Evolutionary conservation across 1,140 invertebrate genomes (phyloP), one percentile per base, ranked within the genome.

Genomic region (Aphidius gifuensis): DNA sequence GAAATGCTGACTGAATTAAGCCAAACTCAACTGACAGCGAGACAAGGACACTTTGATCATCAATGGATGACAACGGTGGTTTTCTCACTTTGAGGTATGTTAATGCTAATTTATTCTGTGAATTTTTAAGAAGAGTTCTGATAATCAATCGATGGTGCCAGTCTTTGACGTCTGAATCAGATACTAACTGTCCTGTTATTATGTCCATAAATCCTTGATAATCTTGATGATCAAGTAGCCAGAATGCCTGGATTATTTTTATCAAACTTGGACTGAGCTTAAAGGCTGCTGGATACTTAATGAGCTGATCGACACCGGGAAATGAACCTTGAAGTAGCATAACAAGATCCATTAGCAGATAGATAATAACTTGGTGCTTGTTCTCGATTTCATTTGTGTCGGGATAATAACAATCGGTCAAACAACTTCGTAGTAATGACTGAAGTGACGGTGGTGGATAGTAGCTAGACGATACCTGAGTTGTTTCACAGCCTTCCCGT

Each of bases 401-500:
- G 0, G 46, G n/a, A 5, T 70, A 58, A 48, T 75, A 51, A 46
- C 75, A 78, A 49, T 87, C 86, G 2, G 88, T 75, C 9, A 96
- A 75, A 75, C 92, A 93, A 6, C 88, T 84, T 32, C 87, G 82
- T 9, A 96, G 72, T 2, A 95, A 69, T 0, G 89, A 85, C 74
- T 93, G 89, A 11, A 96, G 71, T 1, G 89, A 91, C 0, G 87
- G 84, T 0, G 93, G 92, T 5, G 94, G 93, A 82, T 96, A 97
- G 7, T 86, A 69, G 2, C 87, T 82, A 21, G 64, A 68, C 16
- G 58, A 39, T 32, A 43, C 4, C 23, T 32, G 23, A 32, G 23
- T 62, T 21, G 62, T 61, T n/a, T 83, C 81, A 46, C 86, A 88
- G 32, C 86, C 84, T 61, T 88, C 88, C 48, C 83, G 83, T 60